These are phyloP conservation scores for Porites australiensis DNA, from an alignment of 64 coral and sea anemone genomes.

Conservation along the genomic window DNA sequence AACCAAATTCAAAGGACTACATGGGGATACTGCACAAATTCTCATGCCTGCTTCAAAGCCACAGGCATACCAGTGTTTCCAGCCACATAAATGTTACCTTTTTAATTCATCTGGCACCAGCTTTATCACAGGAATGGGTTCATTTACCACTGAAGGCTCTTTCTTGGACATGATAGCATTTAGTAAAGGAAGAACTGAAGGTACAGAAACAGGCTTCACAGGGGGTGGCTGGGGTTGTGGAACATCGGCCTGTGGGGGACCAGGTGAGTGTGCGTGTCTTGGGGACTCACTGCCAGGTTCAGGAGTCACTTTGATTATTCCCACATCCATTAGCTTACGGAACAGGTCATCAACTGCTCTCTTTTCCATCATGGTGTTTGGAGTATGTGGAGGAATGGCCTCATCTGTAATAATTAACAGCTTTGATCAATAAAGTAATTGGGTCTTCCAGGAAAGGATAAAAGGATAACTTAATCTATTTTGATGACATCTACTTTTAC, in stretches of 20 bases:
- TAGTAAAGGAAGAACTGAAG: constrained; percentile 18
- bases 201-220: constrained; percentile 17
- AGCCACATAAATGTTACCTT: constrained; percentile 48
- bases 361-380: constrained; percentile 93
- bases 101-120: constrained; percentile 76
- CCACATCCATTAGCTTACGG: constrained; percentile 70
- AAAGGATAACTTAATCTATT: too few species aligned
- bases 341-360: constrained; percentile 95
- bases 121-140: constrained; percentile 70
- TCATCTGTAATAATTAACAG: background rate
- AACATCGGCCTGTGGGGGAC: background rate
- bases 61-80: background rate
- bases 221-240: constrained; percentile 14
- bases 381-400: background rate
- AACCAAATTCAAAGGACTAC: too few species aligned
- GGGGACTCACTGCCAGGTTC: constrained; percentile 74
- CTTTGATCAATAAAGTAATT: background rate
- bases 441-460: too few species aligned
- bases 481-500: too few species aligned
- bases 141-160: constrained; percentile 21
- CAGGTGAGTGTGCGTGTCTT: constrained; percentile 63
- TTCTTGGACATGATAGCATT: background rate
- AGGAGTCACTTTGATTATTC: constrained; percentile 94
- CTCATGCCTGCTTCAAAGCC: too few species aligned
- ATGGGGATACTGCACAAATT: background rate